Base-by-base conservation (phyloP, 2,797 vertebrate genomes). In the Coilia nasus region DNA sequence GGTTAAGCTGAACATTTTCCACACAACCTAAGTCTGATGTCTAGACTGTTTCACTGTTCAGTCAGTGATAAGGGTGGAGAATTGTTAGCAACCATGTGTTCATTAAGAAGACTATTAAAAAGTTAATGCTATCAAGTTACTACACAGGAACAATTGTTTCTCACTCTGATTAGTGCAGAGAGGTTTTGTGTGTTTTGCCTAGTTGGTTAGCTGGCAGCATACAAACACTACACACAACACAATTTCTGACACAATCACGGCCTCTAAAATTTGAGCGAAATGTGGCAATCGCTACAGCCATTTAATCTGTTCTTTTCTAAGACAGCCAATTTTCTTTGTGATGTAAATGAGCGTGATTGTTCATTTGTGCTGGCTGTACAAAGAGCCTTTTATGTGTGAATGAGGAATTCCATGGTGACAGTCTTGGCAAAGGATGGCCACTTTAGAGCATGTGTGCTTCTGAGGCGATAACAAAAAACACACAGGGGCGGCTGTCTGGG, bases 361-460 rank as follows among this genome's bases (percentile, higher is more conserved):
- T 56, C 57, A 82, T 82, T 50, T 82, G 46, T 82, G 50, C 19
- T 35, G 19, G 50, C 28, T 28, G 57, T 35, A 35, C 47, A 82
- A 57, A 35, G 57, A 19, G 23, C 25, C 15, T 31, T 56, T 56
- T 56, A 56, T 50, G 21, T 50, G 54, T 28, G 21, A 14, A 57
- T 50, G 81, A 82, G 54, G 54, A 50, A 82, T 57, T 50, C 54
- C 54, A 50, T 50, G 54, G 46, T 82, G 46, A 50, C 81, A 82
- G 54, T 25, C 46, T 21, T 50, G 46, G 81, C 54, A 50, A 82
- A 47, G 81, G 71, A 78, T 78, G 71, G 15, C 35, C 71, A 78
- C 71, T 78, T 78, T 78, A 78, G 3, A 44, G 71, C 71, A 44
- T 78, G 35, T 41, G 71, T 78, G 71, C 44, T 78, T 78, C 71